Evolutionary conservation across 2,888 invertebrate species (phyloP), one percentile per base, ranked within the genome.

Genomic region (Dynastes grantii): DNA sequence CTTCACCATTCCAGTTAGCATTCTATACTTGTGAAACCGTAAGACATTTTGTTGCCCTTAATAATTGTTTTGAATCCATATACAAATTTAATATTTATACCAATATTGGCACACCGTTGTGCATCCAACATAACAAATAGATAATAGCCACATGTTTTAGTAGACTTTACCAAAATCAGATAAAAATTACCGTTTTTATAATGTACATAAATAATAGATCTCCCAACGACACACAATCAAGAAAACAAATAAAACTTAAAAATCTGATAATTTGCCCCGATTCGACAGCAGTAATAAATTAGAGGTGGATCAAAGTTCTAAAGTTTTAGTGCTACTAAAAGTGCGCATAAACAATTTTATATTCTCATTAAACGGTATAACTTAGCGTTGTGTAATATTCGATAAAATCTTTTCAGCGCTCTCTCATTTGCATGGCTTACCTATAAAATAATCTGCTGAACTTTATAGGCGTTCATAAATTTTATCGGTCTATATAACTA

Each of bases 341-440:
- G 27, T 51, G 51, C 51, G 5, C 29, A 22, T 29, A 29, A 68
- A 68, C 51, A 68, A 49, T 68, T 68, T 68, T 68, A 68, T 51
- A 51, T 51, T 51, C 68, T 68, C 51, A 68, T 68, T 51, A 68
- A 68, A 51, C 29, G 51, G 16, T 51, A 51, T 51, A 68, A 68
- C 27, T 53, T 45, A 45, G 45, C 27, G n/a, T 51, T 13, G 51
- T 68, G 68, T 51, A 51, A 49, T 53, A 68, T 68, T 51, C 68
- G 27, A 68, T 68, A 68, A 68, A 51, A 29, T 29, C 29, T 27
- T 67, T 67, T 68, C 49, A 29, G 51, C 68, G 27, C 51, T 51
- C 22, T 68, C 68, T 53, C 51, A 68, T 68, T 68, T 68, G 68
- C 29, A 29, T 51, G 13, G 49, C 13, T 29, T 13, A 29, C 51